These are phyloP conservation scores for Epistrophella euchroma DNA, from an alignment of 2,888 invertebrate genomes.

Conservation along the genomic window DNA sequence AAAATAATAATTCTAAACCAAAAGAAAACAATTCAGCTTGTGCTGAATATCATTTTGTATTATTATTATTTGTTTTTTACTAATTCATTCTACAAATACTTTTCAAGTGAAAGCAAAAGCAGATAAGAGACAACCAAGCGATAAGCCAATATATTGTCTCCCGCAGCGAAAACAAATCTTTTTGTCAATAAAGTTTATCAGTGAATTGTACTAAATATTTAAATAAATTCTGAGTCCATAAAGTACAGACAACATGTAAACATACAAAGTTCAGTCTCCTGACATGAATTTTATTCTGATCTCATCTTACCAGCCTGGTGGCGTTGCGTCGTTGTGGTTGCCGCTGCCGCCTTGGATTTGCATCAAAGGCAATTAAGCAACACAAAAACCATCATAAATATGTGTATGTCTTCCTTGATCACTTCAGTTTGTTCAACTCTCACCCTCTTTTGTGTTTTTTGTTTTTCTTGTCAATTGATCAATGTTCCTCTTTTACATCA, in stretches of 20 bases:
- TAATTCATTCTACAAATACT: background rate
- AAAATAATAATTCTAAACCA: background rate
- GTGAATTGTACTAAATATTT: background rate
- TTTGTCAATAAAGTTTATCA: slow-evolving; percentile 10
- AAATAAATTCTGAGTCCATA: background rate
- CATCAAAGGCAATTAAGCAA: slow-evolving; percentile 68
- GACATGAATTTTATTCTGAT: slow-evolving; percentile 14
- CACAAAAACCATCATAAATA: slow-evolving; percentile 22
- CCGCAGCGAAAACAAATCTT: background rate
- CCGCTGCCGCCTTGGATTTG: slow-evolving; percentile 44
- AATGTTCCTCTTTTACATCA: slow-evolving; percentile 26
- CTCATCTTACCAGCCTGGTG: slow-evolving; percentile 31
- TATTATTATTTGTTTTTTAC: background rate
- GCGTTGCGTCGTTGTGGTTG: slow-evolving; percentile 7
- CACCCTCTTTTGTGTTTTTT: slow-evolving; percentile 31
- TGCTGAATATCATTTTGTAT: slow-evolving; percentile 18
- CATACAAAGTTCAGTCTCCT: slow-evolving; percentile 22
- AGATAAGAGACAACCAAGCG: background rate
- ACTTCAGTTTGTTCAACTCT: slow-evolving; percentile 70
- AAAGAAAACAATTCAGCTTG: slow-evolving; percentile 30
- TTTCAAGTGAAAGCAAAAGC: background rate
- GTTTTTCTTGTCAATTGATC: slow-evolving; percentile 46
- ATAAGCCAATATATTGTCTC: slow-evolving; percentile 7
- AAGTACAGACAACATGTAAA: slow-evolving; percentile 44
- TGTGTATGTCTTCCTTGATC: slow-evolving; percentile 46